Conservation (phyloP, 2,797 vertebrate species). For the Hirundo rustica region DNA sequence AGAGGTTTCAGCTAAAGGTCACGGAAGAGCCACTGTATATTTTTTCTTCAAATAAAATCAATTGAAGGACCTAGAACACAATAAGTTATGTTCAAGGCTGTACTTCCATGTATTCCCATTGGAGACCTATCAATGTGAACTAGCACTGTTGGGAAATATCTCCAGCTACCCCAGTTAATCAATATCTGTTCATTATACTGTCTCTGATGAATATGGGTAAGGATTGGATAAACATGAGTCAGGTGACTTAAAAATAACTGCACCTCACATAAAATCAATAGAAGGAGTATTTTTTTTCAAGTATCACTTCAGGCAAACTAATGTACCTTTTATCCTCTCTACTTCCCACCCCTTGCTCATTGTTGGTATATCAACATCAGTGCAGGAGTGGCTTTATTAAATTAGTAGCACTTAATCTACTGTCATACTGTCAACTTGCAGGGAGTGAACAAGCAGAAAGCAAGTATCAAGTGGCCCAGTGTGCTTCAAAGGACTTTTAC, state of each 20-base stretch:
- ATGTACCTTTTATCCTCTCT: conserved; percentile 2
- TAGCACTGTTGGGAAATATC: conserved; percentile 81
- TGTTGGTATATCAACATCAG: conserved; percentile 45
- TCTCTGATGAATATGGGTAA: conserved; percentile 77
- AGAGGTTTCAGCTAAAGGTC: conserved; percentile 79
- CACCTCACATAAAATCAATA: conserved; percentile 79
- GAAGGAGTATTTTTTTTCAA: background rate
- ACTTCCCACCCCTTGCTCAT: background rate
- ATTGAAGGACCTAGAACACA: conserved; percentile 79
- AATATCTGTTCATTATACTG: conserved; percentile 85
- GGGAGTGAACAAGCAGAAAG: conserved; percentile 31
- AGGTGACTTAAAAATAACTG: conserved; percentile 86
- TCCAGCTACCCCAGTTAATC: conserved; percentile 82
- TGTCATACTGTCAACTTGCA: conserved; percentile 58
- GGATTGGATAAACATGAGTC: conserved; percentile 79
- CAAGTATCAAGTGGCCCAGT: conserved; percentile 36
- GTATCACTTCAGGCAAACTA: conserved; percentile 62
- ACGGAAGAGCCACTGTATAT: conserved; percentile 67
- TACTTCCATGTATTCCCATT: conserved; percentile 72
- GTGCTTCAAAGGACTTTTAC: conserved; percentile 5
- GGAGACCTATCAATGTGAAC: conserved; percentile 77
- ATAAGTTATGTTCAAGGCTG: conserved; percentile 79
- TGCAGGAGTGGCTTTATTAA: conserved; percentile 69
- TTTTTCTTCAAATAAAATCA: conserved; percentile 80
- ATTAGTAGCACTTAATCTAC: conserved; percentile 74